Evolutionary conservation across 2,888 invertebrate species (phyloP).

Genomic region (Pachydiplax longipennis): DNA sequence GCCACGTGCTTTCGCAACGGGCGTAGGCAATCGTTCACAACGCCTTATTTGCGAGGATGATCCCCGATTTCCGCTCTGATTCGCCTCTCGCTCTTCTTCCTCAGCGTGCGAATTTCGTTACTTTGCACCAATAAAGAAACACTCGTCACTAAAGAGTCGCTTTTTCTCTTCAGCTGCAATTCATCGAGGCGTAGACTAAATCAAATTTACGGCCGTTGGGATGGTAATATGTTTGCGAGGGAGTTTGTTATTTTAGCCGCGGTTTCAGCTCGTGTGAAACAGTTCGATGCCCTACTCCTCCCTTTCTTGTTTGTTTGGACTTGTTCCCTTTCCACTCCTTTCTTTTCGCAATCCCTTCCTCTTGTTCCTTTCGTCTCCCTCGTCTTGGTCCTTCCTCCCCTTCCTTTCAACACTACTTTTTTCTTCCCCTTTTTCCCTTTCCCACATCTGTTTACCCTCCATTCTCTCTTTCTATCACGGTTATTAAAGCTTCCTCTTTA

Average conservation of each 20-base stretch:
- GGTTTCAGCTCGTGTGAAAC: slow-evolving; percentile 16
- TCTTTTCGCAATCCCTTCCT: background rate
- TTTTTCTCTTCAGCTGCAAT: background rate
- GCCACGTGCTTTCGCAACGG: too few relatives aligned
- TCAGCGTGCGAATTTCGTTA: background rate
- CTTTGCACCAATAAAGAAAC: background rate
- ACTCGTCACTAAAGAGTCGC: background rate
- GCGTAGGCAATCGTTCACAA: too few relatives aligned
- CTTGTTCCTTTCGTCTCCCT: background rate
- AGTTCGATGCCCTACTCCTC: slow-evolving; percentile 20
- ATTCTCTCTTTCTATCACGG: too few relatives aligned
- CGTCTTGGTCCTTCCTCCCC: background rate
- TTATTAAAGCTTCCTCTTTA: too few relatives aligned
- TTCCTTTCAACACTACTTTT: background rate
- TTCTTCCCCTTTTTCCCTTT: too few relatives aligned
- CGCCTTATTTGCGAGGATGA: background rate
- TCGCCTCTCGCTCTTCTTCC: background rate
- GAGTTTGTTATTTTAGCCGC: background rate
- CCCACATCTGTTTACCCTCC: too few relatives aligned
- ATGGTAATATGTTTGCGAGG: background rate
- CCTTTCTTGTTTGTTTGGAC: slow-evolving; percentile 17
- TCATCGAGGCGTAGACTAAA: slow-evolving; percentile 23
- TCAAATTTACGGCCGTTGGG: background rate
- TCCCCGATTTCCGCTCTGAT: background rate
- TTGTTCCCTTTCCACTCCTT: background rate